phyloP scores from a whole-genome alignment of 2,797 vertebrate genomes.

The Sebastes oblongus region DNA sequence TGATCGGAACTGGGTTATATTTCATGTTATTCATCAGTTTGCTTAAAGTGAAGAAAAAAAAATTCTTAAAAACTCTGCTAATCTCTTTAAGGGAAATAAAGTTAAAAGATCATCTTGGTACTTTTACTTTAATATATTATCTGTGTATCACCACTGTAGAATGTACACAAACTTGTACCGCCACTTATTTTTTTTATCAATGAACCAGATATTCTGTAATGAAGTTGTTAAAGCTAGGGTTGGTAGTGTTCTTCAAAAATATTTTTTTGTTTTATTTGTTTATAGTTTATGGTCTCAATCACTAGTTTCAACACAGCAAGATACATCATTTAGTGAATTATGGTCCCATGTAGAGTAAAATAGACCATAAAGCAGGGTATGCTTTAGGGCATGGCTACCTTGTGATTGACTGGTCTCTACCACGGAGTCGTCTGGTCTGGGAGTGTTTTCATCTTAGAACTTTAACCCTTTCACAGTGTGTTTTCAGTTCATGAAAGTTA shows the following conservation, averaged over 20 bases:
- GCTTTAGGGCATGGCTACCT: fast-evolving
- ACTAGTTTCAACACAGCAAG: no score
- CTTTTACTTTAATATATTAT: not conserved
- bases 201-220: not conserved
- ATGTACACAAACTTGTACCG: not conserved
- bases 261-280: not conserved
- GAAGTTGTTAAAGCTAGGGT: not conserved
- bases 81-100: not conserved
- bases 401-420: no score
- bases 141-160: not conserved
- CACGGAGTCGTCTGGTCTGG: fast-evolving
- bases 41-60: constrained; percentile 1
- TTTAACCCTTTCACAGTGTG: no score
- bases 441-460: no score
- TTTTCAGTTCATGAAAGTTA: no score
- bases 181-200: not conserved
- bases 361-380: no score
- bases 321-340: no score
- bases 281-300: not conserved
- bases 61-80: not conserved
- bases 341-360: no score
- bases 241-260: not conserved
- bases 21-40: constrained; percentile 1
- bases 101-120: not conserved
- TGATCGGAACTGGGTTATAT: constrained; percentile 4